Percentiles rank a stretch among this genome's conserved stretches.
Conservation (phyloP, 2,888 invertebrate species). For the Tetropium fuscum region DNA sequence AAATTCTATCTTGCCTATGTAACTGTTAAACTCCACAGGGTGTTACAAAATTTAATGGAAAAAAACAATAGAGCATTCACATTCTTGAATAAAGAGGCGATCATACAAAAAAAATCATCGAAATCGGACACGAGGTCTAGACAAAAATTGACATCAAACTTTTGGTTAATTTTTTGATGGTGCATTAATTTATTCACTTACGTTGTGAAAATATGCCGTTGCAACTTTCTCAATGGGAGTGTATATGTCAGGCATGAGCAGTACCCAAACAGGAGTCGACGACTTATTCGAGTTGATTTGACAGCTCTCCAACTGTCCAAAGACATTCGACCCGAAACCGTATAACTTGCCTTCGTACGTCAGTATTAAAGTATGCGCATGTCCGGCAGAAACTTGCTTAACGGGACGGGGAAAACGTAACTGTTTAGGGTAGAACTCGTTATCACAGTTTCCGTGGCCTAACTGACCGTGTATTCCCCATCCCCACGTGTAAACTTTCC, state of each 20-base stretch:
- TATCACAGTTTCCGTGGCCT: conserved; percentile 85
- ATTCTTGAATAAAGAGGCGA: not conserved
- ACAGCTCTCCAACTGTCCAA: conserved; percentile 79
- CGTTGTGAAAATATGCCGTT: conserved; percentile 83
- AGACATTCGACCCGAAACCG: conserved; percentile 79
- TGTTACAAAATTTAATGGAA: too few relatives aligned
- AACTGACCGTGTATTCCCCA: conserved; percentile 97
- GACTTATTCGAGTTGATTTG: conserved; percentile 69
- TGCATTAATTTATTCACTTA: conserved; percentile 63
- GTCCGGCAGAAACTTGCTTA: conserved; percentile 73
- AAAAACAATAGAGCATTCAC: not conserved
- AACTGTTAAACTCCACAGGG: too few relatives aligned
- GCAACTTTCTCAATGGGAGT: conserved; percentile 69
- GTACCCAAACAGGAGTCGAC: conserved; percentile 71
- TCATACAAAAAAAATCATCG: too few relatives aligned
- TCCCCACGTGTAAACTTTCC: conserved; percentile 91
- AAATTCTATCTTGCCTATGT: too few relatives aligned
- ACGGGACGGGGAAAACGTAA: conserved; percentile 62
- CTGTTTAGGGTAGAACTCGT: conserved; percentile 70
- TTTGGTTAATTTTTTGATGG: not conserved
- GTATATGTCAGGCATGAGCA: conserved; percentile 64
- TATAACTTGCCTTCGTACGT: conserved; percentile 77
- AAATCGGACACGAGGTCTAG: too few relatives aligned
- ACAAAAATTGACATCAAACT: too few relatives aligned
- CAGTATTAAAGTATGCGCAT: conserved; percentile 79